These are phyloP conservation scores for Psammodynastes pulverulentus DNA, from an alignment of 2,113 vertebrate species.

Conservation along the genomic window DNA sequence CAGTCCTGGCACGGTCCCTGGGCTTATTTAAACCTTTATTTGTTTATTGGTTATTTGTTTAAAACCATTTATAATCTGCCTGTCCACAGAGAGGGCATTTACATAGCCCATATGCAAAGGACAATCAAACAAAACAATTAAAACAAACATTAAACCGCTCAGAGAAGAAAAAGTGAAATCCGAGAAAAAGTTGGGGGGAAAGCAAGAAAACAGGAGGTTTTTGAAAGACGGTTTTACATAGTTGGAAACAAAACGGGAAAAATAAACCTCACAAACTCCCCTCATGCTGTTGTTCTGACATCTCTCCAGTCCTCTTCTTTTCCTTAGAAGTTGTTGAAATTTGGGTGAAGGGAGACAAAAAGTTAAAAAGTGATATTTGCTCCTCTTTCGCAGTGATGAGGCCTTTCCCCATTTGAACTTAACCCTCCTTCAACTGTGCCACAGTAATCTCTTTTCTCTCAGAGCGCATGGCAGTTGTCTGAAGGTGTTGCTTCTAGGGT, in stretches of 20 bases:
- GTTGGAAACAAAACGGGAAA: neutral
- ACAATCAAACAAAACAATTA: slow-evolving; percentile 2
- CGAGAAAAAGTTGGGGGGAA: neutral
- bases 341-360: too few species aligned
- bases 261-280: neutral
- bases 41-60: slow-evolving; percentile 19
- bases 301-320: neutral
- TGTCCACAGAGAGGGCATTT: slow-evolving; percentile 4
- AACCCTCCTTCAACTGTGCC: neutral
- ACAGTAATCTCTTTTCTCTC: neutral
- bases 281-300: neutral
- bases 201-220: neutral
- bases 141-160: neutral
- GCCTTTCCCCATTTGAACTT: neutral
- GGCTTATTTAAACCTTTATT: slow-evolving; percentile 1
- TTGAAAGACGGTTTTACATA: neutral
- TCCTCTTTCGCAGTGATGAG: neutral
- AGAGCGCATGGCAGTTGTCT: neutral
- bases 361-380: neutral
- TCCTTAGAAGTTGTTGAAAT: neutral
- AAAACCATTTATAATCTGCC: slow-evolving; percentile 8
- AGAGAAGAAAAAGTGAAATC: neutral
- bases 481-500: neutral
- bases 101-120: slow-evolving; percentile 22
- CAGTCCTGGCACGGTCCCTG: neutral